phyloP scores from a whole-genome alignment of 2,113 vertebrate species.

The Cebidichthys violaceus region DNA sequence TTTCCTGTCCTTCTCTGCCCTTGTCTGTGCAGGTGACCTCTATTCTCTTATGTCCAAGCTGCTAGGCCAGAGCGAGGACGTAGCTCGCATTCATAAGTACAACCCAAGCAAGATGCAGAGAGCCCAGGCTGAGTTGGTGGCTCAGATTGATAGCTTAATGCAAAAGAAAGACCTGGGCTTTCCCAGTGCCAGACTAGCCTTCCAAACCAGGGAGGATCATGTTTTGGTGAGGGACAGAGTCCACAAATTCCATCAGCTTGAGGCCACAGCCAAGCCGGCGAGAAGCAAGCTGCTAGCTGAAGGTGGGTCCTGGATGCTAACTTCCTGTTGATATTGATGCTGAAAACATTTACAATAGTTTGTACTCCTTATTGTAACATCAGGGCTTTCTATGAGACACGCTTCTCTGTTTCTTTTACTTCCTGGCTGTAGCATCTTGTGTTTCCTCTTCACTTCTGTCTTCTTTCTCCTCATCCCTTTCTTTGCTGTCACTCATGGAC shows the following conservation, averaged over 20 bases:
- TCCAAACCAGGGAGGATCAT: constrained; percentile 83
- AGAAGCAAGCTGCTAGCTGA: constrained; percentile 84
- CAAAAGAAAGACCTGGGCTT: constrained; percentile 89
- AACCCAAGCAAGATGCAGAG: constrained; percentile 85
- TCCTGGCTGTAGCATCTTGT: neutral
- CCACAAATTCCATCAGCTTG: constrained; percentile 95
- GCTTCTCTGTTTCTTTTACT: neutral
- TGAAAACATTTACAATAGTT: constrained; percentile 1
- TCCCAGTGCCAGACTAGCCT: constrained; percentile 80
- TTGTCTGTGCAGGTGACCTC: constrained; percentile 91
- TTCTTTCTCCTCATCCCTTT: neutral
- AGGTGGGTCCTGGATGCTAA: constrained; percentile 85
- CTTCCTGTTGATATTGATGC: neutral
- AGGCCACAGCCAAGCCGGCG: constrained; percentile 86
- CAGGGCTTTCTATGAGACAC: neutral
- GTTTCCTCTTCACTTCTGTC: neutral
- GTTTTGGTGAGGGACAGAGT: constrained; percentile 93
- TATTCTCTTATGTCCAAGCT: constrained; percentile 96
- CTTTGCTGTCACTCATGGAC: neutral
- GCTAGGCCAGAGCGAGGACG: constrained; percentile 91
- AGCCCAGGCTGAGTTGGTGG: constrained; percentile 87
- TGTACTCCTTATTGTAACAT: neutral
- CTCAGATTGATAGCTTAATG: constrained; percentile 92
- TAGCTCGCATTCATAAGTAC: constrained; percentile 89
- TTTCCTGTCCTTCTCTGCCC: constrained; percentile 69